Percentiles rank a stretch among this genome's conserved stretches.
phyloP scores from a whole-genome alignment of 2,113 vertebrate species.

The Alethe castanea region DNA sequence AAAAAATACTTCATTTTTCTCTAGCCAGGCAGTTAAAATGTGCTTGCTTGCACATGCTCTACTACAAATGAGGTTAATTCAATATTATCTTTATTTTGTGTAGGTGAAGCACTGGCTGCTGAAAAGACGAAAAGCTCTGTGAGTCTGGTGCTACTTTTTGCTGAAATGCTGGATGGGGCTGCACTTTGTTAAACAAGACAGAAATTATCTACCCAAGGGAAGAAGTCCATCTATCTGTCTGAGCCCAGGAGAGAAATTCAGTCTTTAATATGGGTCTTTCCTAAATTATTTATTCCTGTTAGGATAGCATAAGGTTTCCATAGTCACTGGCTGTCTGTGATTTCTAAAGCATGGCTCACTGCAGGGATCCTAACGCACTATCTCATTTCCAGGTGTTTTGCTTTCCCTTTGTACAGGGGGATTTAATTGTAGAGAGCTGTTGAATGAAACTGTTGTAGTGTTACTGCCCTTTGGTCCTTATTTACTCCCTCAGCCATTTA shows the following conservation, averaged over 20 bases:
- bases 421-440: background rate
- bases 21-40: background rate
- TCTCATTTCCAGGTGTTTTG: background rate
- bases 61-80: background rate
- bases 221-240: conserved; percentile 2
- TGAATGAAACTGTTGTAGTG: background rate
- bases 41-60: background rate
- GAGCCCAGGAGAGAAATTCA: background rate
- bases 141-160: background rate
- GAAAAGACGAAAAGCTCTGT: background rate
- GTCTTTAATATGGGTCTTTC: background rate
- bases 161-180: background rate
- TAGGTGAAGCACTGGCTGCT: background rate
- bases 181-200: background rate
- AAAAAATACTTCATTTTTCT: background rate
- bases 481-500: background rate
- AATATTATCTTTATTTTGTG: background rate
- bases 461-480: background rate
- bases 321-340: background rate
- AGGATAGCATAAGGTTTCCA: background rate
- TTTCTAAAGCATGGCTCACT: background rate
- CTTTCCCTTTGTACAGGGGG: background rate
- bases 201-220: background rate
- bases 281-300: conserved; percentile 25
- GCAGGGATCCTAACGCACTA: background rate